phyloP scores from a whole-genome alignment of 2,797 vertebrate genomes.

The Streptopelia turtur region DNA sequence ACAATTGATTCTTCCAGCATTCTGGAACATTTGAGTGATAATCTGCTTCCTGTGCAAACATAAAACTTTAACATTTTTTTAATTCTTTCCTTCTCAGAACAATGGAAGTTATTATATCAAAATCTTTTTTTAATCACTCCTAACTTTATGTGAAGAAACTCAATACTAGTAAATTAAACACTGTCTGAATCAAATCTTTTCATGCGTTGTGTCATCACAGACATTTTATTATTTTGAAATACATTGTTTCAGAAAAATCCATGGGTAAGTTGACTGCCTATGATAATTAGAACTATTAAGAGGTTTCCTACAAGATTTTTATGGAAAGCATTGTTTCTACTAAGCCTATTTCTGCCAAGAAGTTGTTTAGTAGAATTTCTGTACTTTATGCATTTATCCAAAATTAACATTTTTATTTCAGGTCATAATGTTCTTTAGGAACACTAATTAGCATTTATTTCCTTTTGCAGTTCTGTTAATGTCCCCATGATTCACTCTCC shows the following conservation, averaged over 20 bases:
- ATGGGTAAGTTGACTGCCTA: background rate
- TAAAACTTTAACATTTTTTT: background rate
- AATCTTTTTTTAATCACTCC: background rate
- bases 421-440: background rate
- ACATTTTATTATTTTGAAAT: background rate
- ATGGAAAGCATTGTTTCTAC: background rate
- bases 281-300: background rate
- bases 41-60: background rate
- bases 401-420: background rate
- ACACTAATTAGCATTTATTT: background rate
- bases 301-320: background rate
- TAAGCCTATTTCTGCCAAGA: background rate
- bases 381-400: background rate
- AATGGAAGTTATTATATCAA: background rate
- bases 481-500: background rate
- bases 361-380: background rate
- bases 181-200: background rate
- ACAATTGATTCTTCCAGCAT: background rate
- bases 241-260: background rate
- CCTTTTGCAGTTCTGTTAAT: background rate
- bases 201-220: background rate
- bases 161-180: background rate
- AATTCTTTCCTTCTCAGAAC: background rate
- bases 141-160: background rate
- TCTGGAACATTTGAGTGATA: background rate